Evolutionary conservation across 2,797 vertebrate species (phyloP), one percentile per base, ranked within the genome.

Genomic region (Antennarius maculatus): DNA sequence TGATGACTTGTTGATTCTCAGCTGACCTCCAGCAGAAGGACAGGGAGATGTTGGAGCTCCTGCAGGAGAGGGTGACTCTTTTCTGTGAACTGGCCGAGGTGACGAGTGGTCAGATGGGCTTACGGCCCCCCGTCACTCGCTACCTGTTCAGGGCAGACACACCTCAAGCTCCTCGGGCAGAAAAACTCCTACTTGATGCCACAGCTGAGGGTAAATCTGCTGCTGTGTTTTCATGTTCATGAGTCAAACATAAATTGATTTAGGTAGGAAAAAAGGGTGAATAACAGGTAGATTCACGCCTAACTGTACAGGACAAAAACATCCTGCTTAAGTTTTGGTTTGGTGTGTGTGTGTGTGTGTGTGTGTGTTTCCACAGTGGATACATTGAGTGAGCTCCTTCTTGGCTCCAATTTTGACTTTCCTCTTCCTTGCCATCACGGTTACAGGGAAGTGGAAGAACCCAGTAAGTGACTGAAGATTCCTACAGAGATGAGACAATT

Each of bases 11-110:
- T 23, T 23, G 23, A 43, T 27, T 27, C 37, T 16, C 84, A 96
- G 96, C 93, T 69, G 95, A 96, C 28, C 93, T 97, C 64, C 94
- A 94, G 68, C 96, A 97, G 81, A 94, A 95, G 18, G 95, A 97
- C 84, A 88, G 88, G 1, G 94, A 96, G 2, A 91, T 97, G 53
- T 75, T 94, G 31, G 95, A 94, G 62, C 94, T 98, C 39, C 89
- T 97, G 17, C 95, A 95, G 81, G 95, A 97, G 87, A 90, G 96
- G 29, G 95, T 96, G 0, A 93, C 91, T 3, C 91, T 98, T 0
- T 97, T 98, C 45, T 93, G 92, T 0, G 95, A 97, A 72, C 91
- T 96, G 73, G 80, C 93, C 2, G 94, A 95, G 29, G 89, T 95
- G 72, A 94, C 93, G 0, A 79, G 81, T 0, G 80, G 92, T 87